Conservation (phyloP, 2,113 vertebrate genomes). For the Heloderma charlesbogerti region DNA sequence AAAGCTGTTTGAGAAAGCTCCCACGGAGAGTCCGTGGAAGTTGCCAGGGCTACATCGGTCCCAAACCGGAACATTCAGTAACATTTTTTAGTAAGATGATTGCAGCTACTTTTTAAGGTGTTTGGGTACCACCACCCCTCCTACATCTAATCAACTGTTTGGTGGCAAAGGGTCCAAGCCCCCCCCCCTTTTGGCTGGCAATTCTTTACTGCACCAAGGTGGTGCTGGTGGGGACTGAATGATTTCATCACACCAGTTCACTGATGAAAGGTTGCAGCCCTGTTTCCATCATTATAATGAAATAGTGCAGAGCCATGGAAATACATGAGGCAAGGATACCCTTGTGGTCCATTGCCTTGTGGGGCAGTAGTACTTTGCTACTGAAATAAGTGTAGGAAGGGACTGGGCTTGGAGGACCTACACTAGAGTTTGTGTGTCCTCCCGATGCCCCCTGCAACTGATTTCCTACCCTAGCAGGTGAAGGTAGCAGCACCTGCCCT, state of each 20-base stretch:
- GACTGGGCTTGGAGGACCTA: not conserved
- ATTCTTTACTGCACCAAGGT: not conserved
- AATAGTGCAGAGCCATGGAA: not conserved
- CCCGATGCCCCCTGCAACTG: too few relatives aligned
- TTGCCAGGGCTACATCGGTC: too few relatives aligned
- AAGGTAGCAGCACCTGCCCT: not conserved
- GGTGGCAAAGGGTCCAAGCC: not conserved
- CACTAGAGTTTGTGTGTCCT: too few relatives aligned
- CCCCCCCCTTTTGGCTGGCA: not conserved
- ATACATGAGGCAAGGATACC: not conserved
- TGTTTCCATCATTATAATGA: not conserved
- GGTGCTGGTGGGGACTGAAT: too few relatives aligned
- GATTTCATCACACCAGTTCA: not conserved
- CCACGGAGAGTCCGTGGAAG: too few relatives aligned
- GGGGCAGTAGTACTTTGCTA: not conserved
- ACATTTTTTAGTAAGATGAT: not conserved
- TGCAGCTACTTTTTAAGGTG: not conserved
- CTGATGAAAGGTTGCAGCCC: not conserved
- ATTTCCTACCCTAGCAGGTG: not conserved
- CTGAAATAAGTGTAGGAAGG: not conserved
- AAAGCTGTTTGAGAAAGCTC: too few relatives aligned
- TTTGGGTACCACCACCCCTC: not conserved
- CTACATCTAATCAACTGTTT: not conserved
- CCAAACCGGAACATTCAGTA: too few relatives aligned
- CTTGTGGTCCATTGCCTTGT: not conserved